Conservation (phyloP, 1,140 invertebrate species). For the Drosophila persimilis region DNA sequence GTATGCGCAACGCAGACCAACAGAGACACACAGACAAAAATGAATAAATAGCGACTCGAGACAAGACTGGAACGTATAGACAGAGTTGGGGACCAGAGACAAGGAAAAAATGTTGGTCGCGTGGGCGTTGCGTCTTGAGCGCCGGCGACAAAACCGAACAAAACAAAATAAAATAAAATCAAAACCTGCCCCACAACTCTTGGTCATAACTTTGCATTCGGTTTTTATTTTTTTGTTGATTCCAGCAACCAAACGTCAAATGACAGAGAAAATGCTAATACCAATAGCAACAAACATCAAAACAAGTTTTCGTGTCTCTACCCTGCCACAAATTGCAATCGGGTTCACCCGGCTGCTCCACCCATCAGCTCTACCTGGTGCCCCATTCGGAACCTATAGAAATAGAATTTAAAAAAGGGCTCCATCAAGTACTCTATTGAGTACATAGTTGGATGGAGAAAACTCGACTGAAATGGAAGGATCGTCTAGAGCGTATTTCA, state of each 20-base stretch:
- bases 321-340: constrained; percentile 3
- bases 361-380: not conserved
- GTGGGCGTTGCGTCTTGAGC: constrained; percentile 74
- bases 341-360: constrained; percentile 1
- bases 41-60: not conserved
- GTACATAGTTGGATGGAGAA: too few relatives aligned
- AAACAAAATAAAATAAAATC: constrained; percentile 30
- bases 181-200: constrained; percentile 76
- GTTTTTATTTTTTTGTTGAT: constrained; percentile 42
- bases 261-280: constrained; percentile 79
- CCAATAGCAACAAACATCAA: constrained; percentile 68
- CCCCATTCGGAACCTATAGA: too few relatives aligned
- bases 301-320: constrained; percentile 56
- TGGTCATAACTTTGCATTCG: constrained; percentile 73
- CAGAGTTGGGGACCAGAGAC: constrained; percentile 26
- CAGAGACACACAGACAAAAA: constrained; percentile 14
- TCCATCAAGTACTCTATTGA: too few relatives aligned
- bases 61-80: not conserved
- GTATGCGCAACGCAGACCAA: constrained; percentile 50
- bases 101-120: constrained; percentile 78
- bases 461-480: too few relatives aligned
- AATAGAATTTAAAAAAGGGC: too few relatives aligned
- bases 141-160: not conserved
- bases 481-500: too few relatives aligned
- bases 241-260: constrained; percentile 58